phyloP scores from a whole-genome alignment of 2,113 vertebrate species.

The Cyprinodon variegatus region DNA sequence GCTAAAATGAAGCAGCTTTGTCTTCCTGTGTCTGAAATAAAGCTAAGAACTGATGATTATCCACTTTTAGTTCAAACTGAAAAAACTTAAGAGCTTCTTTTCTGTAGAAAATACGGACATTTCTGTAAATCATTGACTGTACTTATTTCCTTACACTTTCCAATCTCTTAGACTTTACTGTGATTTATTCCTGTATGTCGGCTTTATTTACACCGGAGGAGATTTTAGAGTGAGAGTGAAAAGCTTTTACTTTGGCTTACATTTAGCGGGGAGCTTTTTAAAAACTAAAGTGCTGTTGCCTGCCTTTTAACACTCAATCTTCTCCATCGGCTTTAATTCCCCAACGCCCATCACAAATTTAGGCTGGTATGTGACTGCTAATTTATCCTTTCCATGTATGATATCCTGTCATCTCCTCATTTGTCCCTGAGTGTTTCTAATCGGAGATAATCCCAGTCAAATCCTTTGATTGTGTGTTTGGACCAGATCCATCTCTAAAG shows the following conservation, averaged over 20 bases:
- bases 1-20: conserved; percentile 9
- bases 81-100: not conserved
- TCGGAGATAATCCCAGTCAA: conserved; percentile 96
- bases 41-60: not conserved
- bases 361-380: conserved; percentile 85
- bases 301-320: conserved; percentile 57
- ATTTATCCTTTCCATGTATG: conserved; percentile 90
- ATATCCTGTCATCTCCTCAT: conserved; percentile 87
- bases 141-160: conserved; percentile 41
- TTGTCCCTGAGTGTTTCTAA: conserved; percentile 90
- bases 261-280: conserved; percentile 63
- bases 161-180: conserved; percentile 29
- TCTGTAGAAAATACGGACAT: not conserved
- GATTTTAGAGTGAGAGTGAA: conserved; percentile 60
- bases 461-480: conserved; percentile 99
- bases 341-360: conserved; percentile 75
- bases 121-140: too few species aligned
- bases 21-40: not conserved
- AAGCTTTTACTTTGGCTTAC: conserved; percentile 78
- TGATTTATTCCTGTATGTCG: conserved; percentile 49
- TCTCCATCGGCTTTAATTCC: conserved; percentile 47
- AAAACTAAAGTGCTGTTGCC: conserved; percentile 58
- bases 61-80: not conserved
- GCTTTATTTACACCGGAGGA: conserved; percentile 73
- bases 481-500: conserved; percentile 92